phyloP scores from a whole-genome alignment of 2,113 vertebrate genomes.

The Rana temporaria region DNA sequence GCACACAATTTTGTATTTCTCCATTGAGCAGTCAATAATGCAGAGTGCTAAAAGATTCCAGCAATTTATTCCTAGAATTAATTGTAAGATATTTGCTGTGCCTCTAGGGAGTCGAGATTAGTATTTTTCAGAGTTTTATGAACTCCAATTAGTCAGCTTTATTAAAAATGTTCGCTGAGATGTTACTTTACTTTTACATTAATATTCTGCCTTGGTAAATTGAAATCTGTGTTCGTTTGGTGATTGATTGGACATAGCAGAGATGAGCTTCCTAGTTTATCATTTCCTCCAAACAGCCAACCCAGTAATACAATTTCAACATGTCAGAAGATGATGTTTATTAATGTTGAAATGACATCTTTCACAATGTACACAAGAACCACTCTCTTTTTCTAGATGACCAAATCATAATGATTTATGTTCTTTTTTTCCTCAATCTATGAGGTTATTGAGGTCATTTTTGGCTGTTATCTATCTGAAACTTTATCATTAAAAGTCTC shows the following conservation, averaged over 20 bases:
- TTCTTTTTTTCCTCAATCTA: slow-evolving; percentile 5
- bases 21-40: slow-evolving; percentile 36
- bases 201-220: slow-evolving; percentile 31
- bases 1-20: slow-evolving; percentile 36
- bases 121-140: slow-evolving; percentile 42
- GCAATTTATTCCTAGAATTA: slow-evolving; percentile 44
- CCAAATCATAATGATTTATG: slow-evolving; percentile 42
- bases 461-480: slow-evolving; percentile 4
- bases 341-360: slow-evolving; percentile 35
- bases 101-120: slow-evolving; percentile 40
- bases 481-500: neutral
- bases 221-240: slow-evolving; percentile 32
- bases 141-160: slow-evolving; percentile 45
- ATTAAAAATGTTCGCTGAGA: slow-evolving; percentile 38
- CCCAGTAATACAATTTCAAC: slow-evolving; percentile 43
- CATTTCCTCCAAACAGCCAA: slow-evolving; percentile 35
- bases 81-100: slow-evolving; percentile 41
- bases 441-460: neutral
- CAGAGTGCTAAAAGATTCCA: slow-evolving; percentile 22
- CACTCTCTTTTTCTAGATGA: slow-evolving; percentile 31
- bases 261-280: slow-evolving; percentile 30
- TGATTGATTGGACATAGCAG: slow-evolving; percentile 42
- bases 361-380: neutral
- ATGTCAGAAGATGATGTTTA: slow-evolving; percentile 50
- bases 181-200: slow-evolving; percentile 43